Conservation (phyloP, 1,140 invertebrate species). For the Tetragnatha versicolor region DNA sequence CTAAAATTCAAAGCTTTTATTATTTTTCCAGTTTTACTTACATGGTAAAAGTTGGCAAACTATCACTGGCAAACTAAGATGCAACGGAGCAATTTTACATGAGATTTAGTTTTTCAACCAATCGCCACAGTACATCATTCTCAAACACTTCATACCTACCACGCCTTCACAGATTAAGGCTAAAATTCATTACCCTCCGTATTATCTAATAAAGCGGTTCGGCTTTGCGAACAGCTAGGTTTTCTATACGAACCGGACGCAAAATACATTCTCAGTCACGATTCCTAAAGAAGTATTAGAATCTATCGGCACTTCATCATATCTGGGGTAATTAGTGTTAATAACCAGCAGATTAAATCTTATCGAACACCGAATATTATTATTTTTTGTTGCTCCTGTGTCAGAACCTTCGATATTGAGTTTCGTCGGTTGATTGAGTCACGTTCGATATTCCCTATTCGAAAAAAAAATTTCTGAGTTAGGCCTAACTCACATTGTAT, state of each 20-base stretch:
- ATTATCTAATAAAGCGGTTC: not conserved
- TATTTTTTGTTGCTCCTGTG: not conserved
- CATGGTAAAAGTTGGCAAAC: too few species aligned
- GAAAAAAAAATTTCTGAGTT: not conserved
- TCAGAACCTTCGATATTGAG: not conserved
- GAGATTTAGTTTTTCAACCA: too few species aligned
- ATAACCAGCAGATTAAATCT: constrained; percentile 3
- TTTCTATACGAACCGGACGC: not conserved
- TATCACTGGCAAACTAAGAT: too few species aligned
- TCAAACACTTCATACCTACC: too few species aligned
- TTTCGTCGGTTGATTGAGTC: not conserved
- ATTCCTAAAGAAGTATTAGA: constrained; percentile 17
- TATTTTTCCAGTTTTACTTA: too few species aligned
- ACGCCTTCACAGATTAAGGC: too few species aligned
- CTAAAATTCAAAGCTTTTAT: too few species aligned
- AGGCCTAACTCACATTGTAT: not conserved
- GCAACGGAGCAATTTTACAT: too few species aligned
- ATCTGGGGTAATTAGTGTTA: constrained; percentile 5
- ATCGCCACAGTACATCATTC: too few species aligned
- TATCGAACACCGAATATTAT: not conserved
- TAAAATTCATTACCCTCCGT: too few species aligned
- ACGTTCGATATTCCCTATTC: not conserved
- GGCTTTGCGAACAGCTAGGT: not conserved
- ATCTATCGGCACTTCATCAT: constrained; percentile 19
- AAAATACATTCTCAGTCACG: constrained; percentile 5